Conservation (phyloP, 2,113 vertebrate genomes). For the Strix aluco region DNA sequence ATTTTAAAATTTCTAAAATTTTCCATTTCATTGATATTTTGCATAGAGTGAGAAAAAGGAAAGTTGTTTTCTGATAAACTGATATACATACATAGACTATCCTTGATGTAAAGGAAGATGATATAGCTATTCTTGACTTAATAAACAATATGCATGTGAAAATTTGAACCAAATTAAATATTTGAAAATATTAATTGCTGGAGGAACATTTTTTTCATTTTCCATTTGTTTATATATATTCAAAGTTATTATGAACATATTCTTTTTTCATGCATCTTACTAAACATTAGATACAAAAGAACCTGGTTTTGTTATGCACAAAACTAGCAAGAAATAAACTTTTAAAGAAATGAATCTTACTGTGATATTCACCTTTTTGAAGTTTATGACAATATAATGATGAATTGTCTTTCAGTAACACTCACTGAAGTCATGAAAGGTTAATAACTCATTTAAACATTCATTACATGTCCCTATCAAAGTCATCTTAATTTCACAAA, state of each 20-base stretch:
- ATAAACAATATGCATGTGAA: neutral
- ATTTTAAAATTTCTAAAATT: neutral
- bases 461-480: slow-evolving; percentile 62
- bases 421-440: slow-evolving; percentile 54
- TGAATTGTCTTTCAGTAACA: slow-evolving; percentile 23
- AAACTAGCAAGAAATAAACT: slow-evolving; percentile 28
- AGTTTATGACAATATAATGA: slow-evolving; percentile 30
- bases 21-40: neutral
- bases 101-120: neutral
- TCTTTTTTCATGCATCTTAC: neutral
- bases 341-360: slow-evolving; percentile 48
- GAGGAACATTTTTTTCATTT: neutral
- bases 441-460: slow-evolving; percentile 71
- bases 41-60: neutral
- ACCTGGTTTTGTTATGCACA: neutral
- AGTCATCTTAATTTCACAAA: slow-evolving; percentile 69
- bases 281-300: neutral
- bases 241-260: neutral
- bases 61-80: neutral
- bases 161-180: neutral
- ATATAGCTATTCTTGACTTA: neutral
- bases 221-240: neutral
- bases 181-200: neutral
- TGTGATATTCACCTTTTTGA: slow-evolving; percentile 39
- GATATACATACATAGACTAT: neutral